These are phyloP conservation scores for Standfussiana lucernea DNA, from an alignment of 2,888 invertebrate genomes.

Conservation along the genomic window DNA sequence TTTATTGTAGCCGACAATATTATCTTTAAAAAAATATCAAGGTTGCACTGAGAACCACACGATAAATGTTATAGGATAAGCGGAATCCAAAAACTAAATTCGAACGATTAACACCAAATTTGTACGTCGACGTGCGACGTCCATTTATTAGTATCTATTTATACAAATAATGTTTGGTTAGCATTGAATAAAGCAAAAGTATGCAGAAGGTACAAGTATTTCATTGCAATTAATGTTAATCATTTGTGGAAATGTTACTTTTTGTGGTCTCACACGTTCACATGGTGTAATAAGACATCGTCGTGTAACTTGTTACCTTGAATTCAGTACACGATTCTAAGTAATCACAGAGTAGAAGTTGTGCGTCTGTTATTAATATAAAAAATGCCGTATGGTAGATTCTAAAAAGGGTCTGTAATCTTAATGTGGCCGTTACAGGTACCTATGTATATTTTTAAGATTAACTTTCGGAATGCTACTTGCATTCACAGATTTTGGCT, in stretches of 20 bases:
- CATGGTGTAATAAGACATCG: background rate
- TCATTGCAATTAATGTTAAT: background rate
- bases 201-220: background rate
- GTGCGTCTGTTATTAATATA: background rate
- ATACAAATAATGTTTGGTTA: background rate
- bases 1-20: background rate
- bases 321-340: background rate
- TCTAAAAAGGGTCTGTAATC: too few species aligned
- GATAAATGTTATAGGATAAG: background rate
- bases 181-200: background rate
- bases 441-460: too few species aligned
- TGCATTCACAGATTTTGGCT: background rate
- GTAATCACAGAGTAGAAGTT: background rate
- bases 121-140: too few species aligned
- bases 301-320: background rate
- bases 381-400: background rate
- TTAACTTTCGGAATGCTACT: too few species aligned
- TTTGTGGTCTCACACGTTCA: background rate
- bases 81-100: background rate
- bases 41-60: background rate
- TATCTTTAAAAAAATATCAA: conserved; percentile 2
- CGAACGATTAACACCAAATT: background rate
- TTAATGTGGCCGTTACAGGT: too few species aligned
- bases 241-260: background rate
- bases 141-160: background rate